Evolutionary conservation across 2,888 invertebrate species (phyloP).

Genomic region (Ferdinandea cuprea): DNA sequence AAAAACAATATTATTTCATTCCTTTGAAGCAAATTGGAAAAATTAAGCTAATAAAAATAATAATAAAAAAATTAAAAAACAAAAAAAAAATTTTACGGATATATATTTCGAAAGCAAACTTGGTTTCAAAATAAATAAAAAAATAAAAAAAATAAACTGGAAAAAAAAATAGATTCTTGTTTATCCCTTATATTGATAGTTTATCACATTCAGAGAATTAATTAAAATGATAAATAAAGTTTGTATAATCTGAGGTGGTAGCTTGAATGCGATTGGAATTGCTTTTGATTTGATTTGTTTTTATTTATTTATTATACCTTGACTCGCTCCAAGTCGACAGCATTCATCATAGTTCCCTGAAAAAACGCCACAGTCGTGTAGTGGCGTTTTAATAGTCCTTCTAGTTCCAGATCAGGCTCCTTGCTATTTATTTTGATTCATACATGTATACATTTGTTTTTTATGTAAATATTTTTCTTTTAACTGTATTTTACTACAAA

Average conservation of each 20-base stretch:
- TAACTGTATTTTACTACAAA: conserved; percentile 39
- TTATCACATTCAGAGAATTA: conserved; percentile 46
- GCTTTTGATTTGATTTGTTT: conserved; percentile 81
- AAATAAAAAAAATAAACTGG: conserved; percentile 10
- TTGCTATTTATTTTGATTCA: conserved; percentile 89
- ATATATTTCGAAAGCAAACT: conserved; percentile 32
- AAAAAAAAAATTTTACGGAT: not conserved
- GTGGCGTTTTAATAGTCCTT: conserved; percentile 99
- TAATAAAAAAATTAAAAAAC: conserved; percentile 15
- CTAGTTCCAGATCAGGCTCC: conserved; percentile 99
- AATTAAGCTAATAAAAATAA: conserved; percentile 40
- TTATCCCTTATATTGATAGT: conserved; percentile 31
- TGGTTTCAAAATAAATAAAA: conserved; percentile 2
- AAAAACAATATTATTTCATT: conserved; percentile 65
- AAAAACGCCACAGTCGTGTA: conserved; percentile 99
- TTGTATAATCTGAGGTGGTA: conserved; percentile 42
- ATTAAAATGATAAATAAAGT: conserved; percentile 46
- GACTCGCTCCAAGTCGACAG: conserved; percentile 99
- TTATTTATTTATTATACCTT: conserved; percentile 89
- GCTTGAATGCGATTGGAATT: conserved; percentile 58
- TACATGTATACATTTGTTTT: conserved; percentile 63
- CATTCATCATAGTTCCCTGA: conserved; percentile 99
- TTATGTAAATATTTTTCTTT: conserved; percentile 40
- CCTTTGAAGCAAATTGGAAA: conserved; percentile 62
- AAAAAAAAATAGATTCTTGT: not conserved